Evolutionary conservation across 2,888 invertebrate species (phyloP).

Genomic region (Harpalus rufipes): DNA sequence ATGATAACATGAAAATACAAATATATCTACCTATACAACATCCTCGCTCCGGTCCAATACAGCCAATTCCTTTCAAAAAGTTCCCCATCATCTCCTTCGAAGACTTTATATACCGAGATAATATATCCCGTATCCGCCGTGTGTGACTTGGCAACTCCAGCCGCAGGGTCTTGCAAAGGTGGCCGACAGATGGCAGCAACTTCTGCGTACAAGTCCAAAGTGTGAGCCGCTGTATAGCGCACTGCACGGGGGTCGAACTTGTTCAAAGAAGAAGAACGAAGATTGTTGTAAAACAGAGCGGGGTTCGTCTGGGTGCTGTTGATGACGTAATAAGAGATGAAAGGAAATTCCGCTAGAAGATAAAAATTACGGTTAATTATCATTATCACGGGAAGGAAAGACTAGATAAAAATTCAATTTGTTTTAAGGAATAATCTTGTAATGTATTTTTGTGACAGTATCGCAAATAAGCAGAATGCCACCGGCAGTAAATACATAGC

Average conservation of each 20-base stretch:
- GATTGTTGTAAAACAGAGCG: conserved; percentile 90
- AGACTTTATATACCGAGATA: conserved; percentile 95
- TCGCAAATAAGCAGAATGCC: too few relatives aligned
- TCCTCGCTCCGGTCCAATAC: conserved; percentile 97
- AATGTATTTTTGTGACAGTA: too few relatives aligned
- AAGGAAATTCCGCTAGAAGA: conserved; percentile 90
- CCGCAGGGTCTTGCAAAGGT: conserved; percentile 88
- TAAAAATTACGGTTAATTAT: background rate
- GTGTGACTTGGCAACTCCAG: conserved; percentile 87
- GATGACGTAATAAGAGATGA: conserved; percentile 94
- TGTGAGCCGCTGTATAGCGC: conserved; percentile 92
- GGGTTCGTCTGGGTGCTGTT: conserved; percentile 93
- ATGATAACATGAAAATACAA: background rate
- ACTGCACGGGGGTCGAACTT: conserved; percentile 91
- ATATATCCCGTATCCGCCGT: conserved; percentile 92
- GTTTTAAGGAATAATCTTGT: too few relatives aligned
- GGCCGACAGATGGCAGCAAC: conserved; percentile 95
- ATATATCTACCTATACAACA: conserved; percentile 83
- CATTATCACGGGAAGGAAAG: too few relatives aligned
- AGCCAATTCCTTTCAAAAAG: conserved; percentile 96
- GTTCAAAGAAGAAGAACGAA: conserved; percentile 89
- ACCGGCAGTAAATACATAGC: too few relatives aligned
- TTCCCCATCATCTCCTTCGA: conserved; percentile 95
- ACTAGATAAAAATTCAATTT: too few relatives aligned
- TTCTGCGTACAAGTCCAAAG: conserved; percentile 92